A percentile compares a stretch with the other conserved stretches of the same genome.
phyloP scores from a whole-genome alignment of 2,888 invertebrate species.

The Caenorhabditis zanzibari region DNA sequence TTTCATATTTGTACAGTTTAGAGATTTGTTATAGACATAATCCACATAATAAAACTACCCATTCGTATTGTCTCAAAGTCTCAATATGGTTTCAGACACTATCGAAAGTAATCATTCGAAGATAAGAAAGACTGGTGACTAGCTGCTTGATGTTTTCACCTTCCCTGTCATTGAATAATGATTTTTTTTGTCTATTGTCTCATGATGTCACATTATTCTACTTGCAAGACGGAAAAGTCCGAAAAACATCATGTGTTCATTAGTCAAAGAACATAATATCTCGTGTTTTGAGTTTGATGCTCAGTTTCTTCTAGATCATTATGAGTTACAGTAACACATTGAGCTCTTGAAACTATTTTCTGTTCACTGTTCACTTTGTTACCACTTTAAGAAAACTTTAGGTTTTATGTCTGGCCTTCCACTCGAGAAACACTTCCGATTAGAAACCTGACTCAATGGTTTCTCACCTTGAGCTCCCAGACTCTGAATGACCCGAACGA shows the following conservation, averaged over 20 bases:
- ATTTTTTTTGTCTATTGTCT: slow-evolving; percentile 3
- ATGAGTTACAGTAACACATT: too few relatives aligned
- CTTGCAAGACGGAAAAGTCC: slow-evolving; percentile 2
- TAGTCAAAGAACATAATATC: slow-evolving; percentile 2
- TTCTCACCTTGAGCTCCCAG: slow-evolving; percentile 5
- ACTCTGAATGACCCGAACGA: background rate
- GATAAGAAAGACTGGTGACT: background rate
- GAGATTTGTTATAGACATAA: slow-evolving; percentile 7
- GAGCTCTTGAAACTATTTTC: too few relatives aligned
- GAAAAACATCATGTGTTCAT: slow-evolving; percentile 32
- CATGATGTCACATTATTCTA: slow-evolving; percentile 21
- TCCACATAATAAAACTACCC: slow-evolving; percentile 29
- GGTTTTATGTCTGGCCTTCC: background rate
- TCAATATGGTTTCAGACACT: background rate
- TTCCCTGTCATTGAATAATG: slow-evolving; percentile 6
- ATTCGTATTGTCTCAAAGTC: background rate
- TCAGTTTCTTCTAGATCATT: background rate
- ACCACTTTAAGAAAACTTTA: too few relatives aligned
- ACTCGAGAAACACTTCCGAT: background rate
- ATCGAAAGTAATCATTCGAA: too few relatives aligned
- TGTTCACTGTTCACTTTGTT: too few relatives aligned
- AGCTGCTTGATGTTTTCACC: slow-evolving; percentile 12
- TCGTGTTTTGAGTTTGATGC: slow-evolving; percentile 26
- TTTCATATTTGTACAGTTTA: slow-evolving; percentile 53
- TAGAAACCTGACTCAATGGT: slow-evolving; percentile 15